Percentiles rank a stretch among this genome's conserved stretches.
Conservation (phyloP, 2,797 vertebrate species). For the Selene dorsalis region DNA sequence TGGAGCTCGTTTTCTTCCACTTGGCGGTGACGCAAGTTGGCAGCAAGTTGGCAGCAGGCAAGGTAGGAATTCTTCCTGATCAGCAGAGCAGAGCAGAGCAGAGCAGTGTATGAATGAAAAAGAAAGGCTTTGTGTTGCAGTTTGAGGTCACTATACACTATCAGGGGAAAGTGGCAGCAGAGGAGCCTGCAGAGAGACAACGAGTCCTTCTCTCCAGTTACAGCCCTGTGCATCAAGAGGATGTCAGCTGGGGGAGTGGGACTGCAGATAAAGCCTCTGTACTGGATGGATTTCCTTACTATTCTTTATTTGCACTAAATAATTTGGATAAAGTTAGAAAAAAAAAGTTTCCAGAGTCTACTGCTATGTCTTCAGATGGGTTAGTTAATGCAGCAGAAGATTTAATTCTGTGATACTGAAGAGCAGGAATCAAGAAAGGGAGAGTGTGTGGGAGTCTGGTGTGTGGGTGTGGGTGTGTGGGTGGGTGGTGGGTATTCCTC, state of each 20-base stretch:
- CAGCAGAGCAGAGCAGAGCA: constrained; percentile 26
- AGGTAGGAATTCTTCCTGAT: constrained; percentile 56
- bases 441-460: background rate
- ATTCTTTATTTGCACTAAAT: background rate
- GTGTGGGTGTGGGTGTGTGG: background rate
- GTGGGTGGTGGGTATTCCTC: background rate
- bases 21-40: constrained; percentile 51
- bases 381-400: background rate
- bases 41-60: constrained; percentile 57
- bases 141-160: constrained; percentile 13
- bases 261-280: background rate
- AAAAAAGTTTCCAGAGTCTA: background rate
- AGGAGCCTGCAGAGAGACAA: background rate
- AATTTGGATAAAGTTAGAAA: background rate
- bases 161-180: constrained; percentile 5
- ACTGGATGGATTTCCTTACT: background rate
- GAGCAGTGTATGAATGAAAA: constrained; percentile 26
- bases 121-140: constrained; percentile 8
- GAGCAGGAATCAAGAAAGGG: too few relatives aligned
- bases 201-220: background rate
- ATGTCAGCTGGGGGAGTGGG: background rate
- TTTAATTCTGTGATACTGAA: background rate
- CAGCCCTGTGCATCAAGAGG: background rate
- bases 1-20: constrained; percentile 38
- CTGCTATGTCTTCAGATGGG: too few relatives aligned